These are phyloP conservation scores for Pseudomyrmex concolor DNA, from an alignment of 1,140 invertebrate species.

Conservation along the genomic window DNA sequence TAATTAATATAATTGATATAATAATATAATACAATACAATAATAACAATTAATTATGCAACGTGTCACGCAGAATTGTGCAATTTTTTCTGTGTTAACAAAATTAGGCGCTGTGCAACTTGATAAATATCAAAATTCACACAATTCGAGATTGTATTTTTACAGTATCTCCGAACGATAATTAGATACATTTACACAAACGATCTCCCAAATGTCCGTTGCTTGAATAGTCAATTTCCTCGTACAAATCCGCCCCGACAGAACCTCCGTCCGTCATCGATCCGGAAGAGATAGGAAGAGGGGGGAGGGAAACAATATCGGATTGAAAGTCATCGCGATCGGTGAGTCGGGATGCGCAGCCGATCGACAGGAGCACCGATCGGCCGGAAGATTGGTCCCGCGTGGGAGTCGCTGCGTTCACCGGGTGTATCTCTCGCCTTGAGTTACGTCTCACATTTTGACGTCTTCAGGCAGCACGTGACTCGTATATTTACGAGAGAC, in stretches of 20 bases:
- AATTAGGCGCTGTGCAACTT: too few species aligned
- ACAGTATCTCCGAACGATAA: too few species aligned
- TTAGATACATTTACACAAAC: too few species aligned
- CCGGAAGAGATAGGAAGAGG: not conserved
- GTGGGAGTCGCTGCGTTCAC: constrained; percentile 62
- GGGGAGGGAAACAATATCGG: constrained; percentile 25
- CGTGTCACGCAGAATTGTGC: too few species aligned
- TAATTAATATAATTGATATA: too few species aligned
- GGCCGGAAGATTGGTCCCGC: constrained; percentile 29
- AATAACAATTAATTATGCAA: too few species aligned
- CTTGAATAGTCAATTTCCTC: not conserved
- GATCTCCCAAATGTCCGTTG: too few species aligned
- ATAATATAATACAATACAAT: too few species aligned
- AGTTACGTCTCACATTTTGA: constrained; percentile 78
- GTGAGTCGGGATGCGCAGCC: not conserved
- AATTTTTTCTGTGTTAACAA: too few species aligned
- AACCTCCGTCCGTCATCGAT: constrained; percentile 20
- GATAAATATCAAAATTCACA: too few species aligned
- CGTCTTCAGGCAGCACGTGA: constrained; percentile 81
- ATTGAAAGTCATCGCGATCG: constrained; percentile 49
- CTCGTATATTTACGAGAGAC: constrained; percentile 83
- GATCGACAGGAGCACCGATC: constrained; percentile 36
- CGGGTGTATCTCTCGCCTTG: constrained; percentile 59
- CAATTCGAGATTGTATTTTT: too few species aligned
- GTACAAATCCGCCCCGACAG: constrained; percentile 14